Conservation (phyloP, 2,797 vertebrate genomes). For the Champsocephalus esox region DNA sequence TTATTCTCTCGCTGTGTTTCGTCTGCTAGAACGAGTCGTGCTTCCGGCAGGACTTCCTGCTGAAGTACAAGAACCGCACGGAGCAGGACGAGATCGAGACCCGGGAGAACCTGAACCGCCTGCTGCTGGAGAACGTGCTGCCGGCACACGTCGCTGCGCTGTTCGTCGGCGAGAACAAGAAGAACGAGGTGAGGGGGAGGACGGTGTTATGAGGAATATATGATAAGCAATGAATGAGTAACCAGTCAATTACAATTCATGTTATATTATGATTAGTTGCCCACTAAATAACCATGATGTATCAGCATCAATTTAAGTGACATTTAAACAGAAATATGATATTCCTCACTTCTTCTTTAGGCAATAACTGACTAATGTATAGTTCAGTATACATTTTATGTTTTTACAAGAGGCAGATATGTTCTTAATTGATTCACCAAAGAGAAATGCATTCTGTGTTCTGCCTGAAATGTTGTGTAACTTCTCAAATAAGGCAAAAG, state of each 20-base stretch:
- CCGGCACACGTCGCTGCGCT: slow-evolving; percentile 95
- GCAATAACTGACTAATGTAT: neutral
- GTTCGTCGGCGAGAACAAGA: slow-evolving; percentile 95
- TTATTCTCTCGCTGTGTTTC: neutral
- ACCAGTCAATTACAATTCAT: neutral
- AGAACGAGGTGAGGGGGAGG: slow-evolving; percentile 89
- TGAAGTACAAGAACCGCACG: slow-evolving; percentile 96
- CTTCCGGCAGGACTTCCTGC: slow-evolving; percentile 93
- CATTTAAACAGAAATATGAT: neutral
- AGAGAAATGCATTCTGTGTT: neutral
- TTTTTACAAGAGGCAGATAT: neutral
- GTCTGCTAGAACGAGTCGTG: slow-evolving; percentile 91
- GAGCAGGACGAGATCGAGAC: slow-evolving; percentile 98
- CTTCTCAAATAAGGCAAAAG: neutral
- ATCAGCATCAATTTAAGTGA: neutral
- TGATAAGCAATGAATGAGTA: neutral
- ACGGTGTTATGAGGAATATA: neutral
- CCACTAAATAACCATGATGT: neutral
- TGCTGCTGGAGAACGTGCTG: slow-evolving; percentile 96
- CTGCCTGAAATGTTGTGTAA: neutral
- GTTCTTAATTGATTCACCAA: neutral
- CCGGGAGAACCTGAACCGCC: slow-evolving; percentile 96
- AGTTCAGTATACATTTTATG: neutral
- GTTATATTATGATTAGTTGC: neutral
- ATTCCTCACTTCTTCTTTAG: neutral